A percentile compares a stretch with the other conserved stretches of the same genome.
These are phyloP conservation scores for Caenorhabditis elegans DNA, from an alignment of 1,140 invertebrate species.

Conservation along the genomic window DNA sequence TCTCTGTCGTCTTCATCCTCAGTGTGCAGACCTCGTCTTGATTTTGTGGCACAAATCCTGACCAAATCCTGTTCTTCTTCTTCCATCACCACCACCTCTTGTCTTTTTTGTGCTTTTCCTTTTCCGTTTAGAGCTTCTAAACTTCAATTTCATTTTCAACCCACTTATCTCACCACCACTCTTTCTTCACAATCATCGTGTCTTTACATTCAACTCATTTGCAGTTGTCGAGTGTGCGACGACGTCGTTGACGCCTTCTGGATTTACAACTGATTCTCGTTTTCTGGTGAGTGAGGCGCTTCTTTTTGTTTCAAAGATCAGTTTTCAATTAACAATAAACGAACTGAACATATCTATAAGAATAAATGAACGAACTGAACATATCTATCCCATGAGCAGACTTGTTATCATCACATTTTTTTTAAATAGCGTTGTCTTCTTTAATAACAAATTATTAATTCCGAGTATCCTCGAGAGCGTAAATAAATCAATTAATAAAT, in stretches of 20 bases:
- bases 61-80: constrained; percentile 18
- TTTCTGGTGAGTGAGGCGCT: not conserved
- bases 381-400: too few relatives aligned
- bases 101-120: not conserved
- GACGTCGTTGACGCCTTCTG: not conserved
- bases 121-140: not conserved
- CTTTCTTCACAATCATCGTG: not conserved
- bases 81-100: not conserved
- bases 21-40: too few relatives aligned
- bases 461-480: too few relatives aligned
- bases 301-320: too few relatives aligned
- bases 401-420: too few relatives aligned
- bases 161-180: not conserved
- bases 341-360: too few relatives aligned
- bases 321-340: too few relatives aligned
- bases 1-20: not conserved
- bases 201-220: not conserved
- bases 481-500: too few relatives aligned
- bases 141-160: constrained; percentile 7
- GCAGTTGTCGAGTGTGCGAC: not conserved
- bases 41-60: constrained; percentile 13
- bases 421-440: too few relatives aligned
- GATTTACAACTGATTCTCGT: not conserved
- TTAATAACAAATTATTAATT: too few relatives aligned
- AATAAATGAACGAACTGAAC: too few relatives aligned